Percentiles rank a stretch among this genome's conserved stretches.
These are phyloP conservation scores for Drosophila anomalata DNA, from an alignment of 2,888 invertebrate genomes.

Conservation along the genomic window DNA sequence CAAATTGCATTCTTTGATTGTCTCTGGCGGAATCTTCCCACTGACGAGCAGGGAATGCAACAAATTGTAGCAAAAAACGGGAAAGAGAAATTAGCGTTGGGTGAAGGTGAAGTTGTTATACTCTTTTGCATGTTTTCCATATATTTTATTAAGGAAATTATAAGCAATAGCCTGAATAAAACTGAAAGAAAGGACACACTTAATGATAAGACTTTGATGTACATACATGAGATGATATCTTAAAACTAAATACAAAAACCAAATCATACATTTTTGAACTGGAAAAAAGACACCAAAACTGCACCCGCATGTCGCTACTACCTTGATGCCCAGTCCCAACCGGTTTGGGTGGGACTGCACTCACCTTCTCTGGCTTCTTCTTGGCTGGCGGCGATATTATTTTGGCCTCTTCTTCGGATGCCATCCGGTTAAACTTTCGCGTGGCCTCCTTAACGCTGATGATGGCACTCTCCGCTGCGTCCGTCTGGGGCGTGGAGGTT, in stretches of 20 bases:
- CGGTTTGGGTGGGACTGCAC: conserved; percentile 73
- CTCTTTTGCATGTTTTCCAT: neutral
- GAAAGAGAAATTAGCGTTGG: neutral
- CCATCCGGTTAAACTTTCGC: conserved; percentile 96
- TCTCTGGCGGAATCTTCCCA: conserved; percentile 39
- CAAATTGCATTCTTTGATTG: conserved; percentile 24
- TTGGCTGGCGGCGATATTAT: conserved; percentile 85
- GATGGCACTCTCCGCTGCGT: conserved; percentile 87
- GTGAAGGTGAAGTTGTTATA: neutral
- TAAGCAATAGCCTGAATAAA: too few relatives aligned
- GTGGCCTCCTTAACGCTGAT: conserved; percentile 97
- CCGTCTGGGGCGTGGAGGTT: conserved; percentile 46
- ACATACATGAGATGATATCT: neutral
- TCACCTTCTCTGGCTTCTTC: conserved; percentile 88
- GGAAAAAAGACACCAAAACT: neutral
- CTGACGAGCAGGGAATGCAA: conserved; percentile 33
- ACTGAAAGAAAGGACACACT: too few relatives aligned
- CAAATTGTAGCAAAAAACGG: conserved; percentile 16
- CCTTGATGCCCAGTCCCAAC: conserved; percentile 35
- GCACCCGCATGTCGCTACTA: conserved; percentile 19
- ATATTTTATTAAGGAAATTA: neutral
- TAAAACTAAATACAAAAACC: neutral
- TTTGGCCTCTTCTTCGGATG: conserved; percentile 89
- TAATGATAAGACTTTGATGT: too few relatives aligned
- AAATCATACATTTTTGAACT: neutral